Percentiles rank a stretch among this genome's conserved stretches.
phyloP scores from a whole-genome alignment of 37 sponge, comb jelly and placozoan genomes.

The Haliclona indistincta region DNA sequence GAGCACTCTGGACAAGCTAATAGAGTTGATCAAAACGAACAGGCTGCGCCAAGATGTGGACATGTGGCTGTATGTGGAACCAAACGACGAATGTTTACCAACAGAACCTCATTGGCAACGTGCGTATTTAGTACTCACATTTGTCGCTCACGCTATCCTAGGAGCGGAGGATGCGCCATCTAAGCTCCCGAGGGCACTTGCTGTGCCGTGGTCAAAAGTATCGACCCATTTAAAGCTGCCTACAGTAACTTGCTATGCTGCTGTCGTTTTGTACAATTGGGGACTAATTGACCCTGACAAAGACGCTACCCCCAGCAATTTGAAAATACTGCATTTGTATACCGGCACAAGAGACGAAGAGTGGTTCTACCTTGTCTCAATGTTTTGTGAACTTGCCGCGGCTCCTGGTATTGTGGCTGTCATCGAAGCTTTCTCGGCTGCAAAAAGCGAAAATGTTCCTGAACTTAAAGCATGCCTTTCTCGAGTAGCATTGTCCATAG shows the following conservation, averaged over 20 bases:
- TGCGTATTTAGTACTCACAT: slow-evolving; percentile 31
- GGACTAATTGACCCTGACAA: slow-evolving; percentile 14
- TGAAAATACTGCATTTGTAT: slow-evolving; percentile 4
- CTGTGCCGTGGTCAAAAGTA: slow-evolving; percentile 53
- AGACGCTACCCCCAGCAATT: slow-evolving; percentile 16
- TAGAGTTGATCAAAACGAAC: slow-evolving; percentile 11
- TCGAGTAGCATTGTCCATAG: slow-evolving; percentile 2
- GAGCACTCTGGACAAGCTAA: slow-evolving; percentile 9
- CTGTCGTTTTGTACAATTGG: slow-evolving; percentile 53
- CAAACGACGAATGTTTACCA: slow-evolving; percentile 7
- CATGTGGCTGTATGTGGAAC: slow-evolving; percentile 3
- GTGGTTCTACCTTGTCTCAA: slow-evolving; percentile 46
- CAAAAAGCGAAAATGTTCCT: neutral
- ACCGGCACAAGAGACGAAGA: slow-evolving; percentile 55
- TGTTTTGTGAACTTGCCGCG: slow-evolving; percentile 39
- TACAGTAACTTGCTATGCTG: slow-evolving; percentile 34
- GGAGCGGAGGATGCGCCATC: slow-evolving; percentile 18
- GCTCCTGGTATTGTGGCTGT: slow-evolving; percentile 17
- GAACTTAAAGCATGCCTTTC: neutral
- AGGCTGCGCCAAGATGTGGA: slow-evolving; percentile 3
- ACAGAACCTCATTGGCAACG: slow-evolving; percentile 38
- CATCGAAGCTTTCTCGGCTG: neutral
- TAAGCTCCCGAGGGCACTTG: slow-evolving; percentile 21
- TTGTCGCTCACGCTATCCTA: slow-evolving; percentile 36
- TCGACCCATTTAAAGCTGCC: slow-evolving; percentile 27